Evolutionary conservation across 2,888 invertebrate species (phyloP).

Genomic region (Drosophila nr. perissopoda): DNA sequence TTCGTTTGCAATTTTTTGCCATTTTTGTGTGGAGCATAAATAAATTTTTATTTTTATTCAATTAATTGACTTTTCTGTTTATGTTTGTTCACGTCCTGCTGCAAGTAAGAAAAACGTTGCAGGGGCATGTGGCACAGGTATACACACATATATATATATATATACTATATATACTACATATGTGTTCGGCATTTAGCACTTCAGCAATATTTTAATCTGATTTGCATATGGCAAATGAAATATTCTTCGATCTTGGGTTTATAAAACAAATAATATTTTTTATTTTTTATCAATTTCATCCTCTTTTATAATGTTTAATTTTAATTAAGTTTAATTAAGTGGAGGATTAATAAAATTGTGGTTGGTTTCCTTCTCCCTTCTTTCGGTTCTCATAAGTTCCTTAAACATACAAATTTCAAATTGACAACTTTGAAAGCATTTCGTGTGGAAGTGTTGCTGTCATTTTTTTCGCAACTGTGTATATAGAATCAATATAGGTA

Average conservation of each 20-base stretch:
- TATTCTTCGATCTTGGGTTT: conserved; percentile 38
- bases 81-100: conserved; percentile 37
- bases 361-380: neutral
- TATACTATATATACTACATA: conserved; percentile 9
- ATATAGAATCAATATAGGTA: neutral
- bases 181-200: conserved; percentile 53
- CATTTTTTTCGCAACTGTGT: neutral
- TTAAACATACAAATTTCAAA: neutral
- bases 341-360: neutral
- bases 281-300: neutral
- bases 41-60: conserved; percentile 63
- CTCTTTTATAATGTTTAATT: neutral
- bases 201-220: conserved; percentile 59
- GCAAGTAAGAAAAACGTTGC: neutral
- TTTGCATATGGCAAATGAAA: conserved; percentile 47
- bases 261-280: neutral
- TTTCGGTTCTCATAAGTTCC: neutral
- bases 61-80: conserved; percentile 71
- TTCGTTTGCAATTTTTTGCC: conserved; percentile 1
- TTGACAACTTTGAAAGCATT: neutral
- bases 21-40: conserved; percentile 31
- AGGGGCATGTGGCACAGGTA: neutral
- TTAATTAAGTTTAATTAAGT: neutral
- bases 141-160: neutral
- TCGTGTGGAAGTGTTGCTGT: neutral